Conservation (phyloP, 1,140 invertebrate genomes). For the Leptinotarsa defecta region DNA sequence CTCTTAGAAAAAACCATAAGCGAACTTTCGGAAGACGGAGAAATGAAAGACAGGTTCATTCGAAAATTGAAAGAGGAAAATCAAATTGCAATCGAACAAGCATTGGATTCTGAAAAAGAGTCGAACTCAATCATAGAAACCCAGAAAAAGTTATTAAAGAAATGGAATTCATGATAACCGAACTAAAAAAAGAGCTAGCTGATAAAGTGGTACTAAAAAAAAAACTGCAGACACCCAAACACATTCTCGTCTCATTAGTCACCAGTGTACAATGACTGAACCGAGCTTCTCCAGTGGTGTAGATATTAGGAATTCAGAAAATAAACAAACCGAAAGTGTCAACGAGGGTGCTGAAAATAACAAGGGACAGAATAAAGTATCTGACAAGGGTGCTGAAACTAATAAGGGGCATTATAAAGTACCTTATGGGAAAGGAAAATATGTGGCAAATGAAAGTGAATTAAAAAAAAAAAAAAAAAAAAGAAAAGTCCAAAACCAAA, state of each 20-base stretch:
- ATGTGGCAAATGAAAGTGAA: slow-evolving; percentile 3
- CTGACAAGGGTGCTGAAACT: too few relatives aligned
- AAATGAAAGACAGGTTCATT: slow-evolving; percentile 2
- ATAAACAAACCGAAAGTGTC: slow-evolving; percentile 4
- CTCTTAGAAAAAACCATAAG: background rate
- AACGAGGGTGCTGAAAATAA: slow-evolving; percentile 11
- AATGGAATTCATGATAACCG: slow-evolving; percentile 7
- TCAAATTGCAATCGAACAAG: background rate
- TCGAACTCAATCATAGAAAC: background rate
- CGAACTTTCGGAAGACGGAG: background rate
- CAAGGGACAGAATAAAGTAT: background rate
- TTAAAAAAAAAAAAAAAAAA: background rate
- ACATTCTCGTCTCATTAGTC: slow-evolving; percentile 9
- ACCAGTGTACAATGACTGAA: slow-evolving; percentile 14
- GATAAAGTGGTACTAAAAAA: slow-evolving; percentile 7
- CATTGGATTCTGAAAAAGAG: slow-evolving; percentile 4
- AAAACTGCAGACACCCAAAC: slow-evolving; percentile 13
- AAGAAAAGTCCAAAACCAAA: background rate
- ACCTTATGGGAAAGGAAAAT: background rate
- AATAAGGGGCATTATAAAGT: background rate
- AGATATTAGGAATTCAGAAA: slow-evolving; percentile 6
- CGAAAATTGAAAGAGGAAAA: background rate
- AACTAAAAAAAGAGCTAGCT: slow-evolving; percentile 10
- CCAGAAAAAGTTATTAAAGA: background rate
- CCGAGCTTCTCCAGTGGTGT: slow-evolving; percentile 1